Evolutionary conservation across 2,113 vertebrate species (phyloP).

Genomic region (Deroptyus accipitrinus): DNA sequence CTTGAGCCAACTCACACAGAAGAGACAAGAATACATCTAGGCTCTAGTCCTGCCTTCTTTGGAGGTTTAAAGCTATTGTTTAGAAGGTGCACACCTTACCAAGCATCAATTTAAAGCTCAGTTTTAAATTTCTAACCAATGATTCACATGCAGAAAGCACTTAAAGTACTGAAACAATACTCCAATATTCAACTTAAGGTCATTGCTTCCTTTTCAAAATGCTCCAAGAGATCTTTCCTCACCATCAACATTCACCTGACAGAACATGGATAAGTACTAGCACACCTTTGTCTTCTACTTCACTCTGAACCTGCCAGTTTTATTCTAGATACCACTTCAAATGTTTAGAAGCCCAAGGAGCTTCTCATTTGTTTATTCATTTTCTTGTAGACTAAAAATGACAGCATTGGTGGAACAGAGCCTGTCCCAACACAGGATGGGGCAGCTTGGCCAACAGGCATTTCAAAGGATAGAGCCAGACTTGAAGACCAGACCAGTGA

Average conservation of each 20-base stretch:
- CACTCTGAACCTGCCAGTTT: neutral
- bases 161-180: neutral
- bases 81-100: neutral
- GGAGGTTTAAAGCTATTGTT: neutral
- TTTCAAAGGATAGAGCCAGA: neutral
- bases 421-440: neutral
- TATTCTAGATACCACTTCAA: neutral
- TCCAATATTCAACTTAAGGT: neutral
- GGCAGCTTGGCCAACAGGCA: neutral
- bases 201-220: neutral
- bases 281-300: neutral
- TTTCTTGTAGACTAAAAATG: constrained; percentile 32
- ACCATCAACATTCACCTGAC: neutral
- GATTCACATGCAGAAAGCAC: neutral
- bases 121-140: neutral
- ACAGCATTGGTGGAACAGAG: neutral
- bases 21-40: neutral
- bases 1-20: neutral
- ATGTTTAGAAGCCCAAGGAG: neutral
- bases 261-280: neutral
- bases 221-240: neutral
- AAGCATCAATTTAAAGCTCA: neutral
- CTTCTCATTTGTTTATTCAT: neutral
- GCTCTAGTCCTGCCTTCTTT: neutral
- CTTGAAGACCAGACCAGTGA: neutral